Evolutionary conservation across 2,888 invertebrate species (phyloP).

Genomic region (Epicampocera succincta): DNA sequence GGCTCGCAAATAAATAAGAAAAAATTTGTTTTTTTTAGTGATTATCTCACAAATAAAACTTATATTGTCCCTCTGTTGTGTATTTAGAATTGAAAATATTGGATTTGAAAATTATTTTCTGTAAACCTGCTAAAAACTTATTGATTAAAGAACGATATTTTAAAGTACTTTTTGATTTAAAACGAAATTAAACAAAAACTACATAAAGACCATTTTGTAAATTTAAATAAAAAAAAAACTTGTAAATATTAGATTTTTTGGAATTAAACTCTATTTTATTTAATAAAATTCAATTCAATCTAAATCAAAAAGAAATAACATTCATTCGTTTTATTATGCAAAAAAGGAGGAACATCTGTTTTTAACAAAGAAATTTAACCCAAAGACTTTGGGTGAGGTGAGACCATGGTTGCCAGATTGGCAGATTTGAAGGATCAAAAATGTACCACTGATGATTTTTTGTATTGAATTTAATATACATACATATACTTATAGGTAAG

Average conservation of each 20-base stretch:
- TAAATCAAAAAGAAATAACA: conserved; percentile 23
- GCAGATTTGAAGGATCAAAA: too few relatives aligned
- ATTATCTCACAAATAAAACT: neutral
- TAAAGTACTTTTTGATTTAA: conserved; percentile 49
- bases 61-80: conserved; percentile 26
- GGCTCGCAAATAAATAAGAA: neutral
- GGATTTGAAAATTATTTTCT: neutral
- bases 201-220: conserved; percentile 32
- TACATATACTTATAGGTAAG: too few relatives aligned
- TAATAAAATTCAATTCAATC: conserved; percentile 51
- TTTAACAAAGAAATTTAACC: too few relatives aligned
- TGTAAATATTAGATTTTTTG: conserved; percentile 66
- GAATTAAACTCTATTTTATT: conserved; percentile 63
- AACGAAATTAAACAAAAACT: conserved; percentile 27
- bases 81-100: neutral
- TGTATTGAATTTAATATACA: too few relatives aligned
- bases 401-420: too few relatives aligned
- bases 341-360: too few relatives aligned
- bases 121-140: neutral
- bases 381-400: too few relatives aligned
- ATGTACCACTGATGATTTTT: too few relatives aligned
- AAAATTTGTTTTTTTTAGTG: conserved; percentile 6
- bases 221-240: conserved; percentile 21
- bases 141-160: conserved; percentile 1
- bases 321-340: too few relatives aligned